Evolutionary conservation across 1,140 invertebrate genomes (phyloP).

Genomic region (Ceratosolen fusciceps): DNA sequence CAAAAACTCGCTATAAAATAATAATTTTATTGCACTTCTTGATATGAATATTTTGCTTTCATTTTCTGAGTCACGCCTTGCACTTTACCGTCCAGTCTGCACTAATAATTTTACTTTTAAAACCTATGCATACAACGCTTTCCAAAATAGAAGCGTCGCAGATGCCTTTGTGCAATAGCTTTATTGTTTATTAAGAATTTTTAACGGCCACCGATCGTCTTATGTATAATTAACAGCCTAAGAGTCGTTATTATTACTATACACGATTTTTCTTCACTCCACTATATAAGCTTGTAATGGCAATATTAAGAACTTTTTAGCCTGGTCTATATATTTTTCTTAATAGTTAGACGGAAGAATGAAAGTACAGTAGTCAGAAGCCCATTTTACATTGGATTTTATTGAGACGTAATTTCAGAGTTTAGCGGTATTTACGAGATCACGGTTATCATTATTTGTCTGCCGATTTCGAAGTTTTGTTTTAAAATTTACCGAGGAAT

Average conservation of each 20-base stretch:
- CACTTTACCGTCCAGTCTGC: no score
- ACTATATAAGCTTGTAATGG: not conserved
- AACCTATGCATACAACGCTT: no score
- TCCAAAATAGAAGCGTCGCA: not conserved
- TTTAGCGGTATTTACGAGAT: not conserved
- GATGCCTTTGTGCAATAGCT: not conserved
- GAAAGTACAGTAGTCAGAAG: not conserved
- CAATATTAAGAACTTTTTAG: conserved; percentile 1
- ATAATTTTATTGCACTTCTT: no score
- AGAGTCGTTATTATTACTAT: not conserved
- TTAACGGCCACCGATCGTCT: not conserved
- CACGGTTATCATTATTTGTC: not conserved
- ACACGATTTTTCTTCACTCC: not conserved
- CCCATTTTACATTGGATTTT: not conserved
- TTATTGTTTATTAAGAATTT: not conserved
- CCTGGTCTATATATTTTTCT: conserved; percentile 4
- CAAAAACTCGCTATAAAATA: no score
- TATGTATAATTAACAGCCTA: conserved; percentile 1
- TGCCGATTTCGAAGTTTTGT: not conserved
- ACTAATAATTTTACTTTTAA: no score
- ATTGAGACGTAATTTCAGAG: not conserved
- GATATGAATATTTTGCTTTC: no score
- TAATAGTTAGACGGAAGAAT: not conserved
- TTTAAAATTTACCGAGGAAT: not conserved
- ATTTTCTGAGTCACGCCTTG: no score